Evolutionary conservation across 2,888 invertebrate genomes (phyloP), one percentile per base, ranked within the genome.

Genomic region (Acleris holmiana): DNA sequence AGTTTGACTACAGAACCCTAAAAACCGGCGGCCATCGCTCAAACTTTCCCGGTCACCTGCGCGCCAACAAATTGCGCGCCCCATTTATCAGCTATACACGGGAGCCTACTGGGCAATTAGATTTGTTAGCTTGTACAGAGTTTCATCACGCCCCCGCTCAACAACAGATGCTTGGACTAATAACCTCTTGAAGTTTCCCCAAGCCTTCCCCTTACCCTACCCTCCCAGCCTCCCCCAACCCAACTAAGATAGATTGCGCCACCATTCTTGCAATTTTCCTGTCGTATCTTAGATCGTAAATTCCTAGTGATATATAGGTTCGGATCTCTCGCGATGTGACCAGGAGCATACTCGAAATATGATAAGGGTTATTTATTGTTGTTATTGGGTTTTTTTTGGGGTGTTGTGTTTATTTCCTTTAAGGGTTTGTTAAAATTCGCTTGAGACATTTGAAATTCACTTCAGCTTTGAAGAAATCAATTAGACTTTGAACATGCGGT

Each of bases 241-340:
- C 95, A 95, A 95, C 95, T 94, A 95, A 96, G 96, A 96, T 96
- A 96, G 96, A 96, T 96, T 95, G 95, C 96, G 94, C 95, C 95
- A 95, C 95, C 96, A 96, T 96, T 96, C 96, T 96, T 96, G 96
- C 96, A 96, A 96, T 96, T 96, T 96, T 96, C 96, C 96, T 96
- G 96, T 96, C 96, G 96, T 96, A 96, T 96, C 96, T 96, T 95
- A 94, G 95, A 94, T 95, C 96, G 95, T 96, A 96, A 96, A 96
- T 96, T 95, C 94, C 93, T 93, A 90, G 95, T 96, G 96, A 96
- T 95, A 95, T 96, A 96, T 96, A 94, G 94, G 90, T 91, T 89
- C 76, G 92, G 93, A 93, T 93, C 93, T 91, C 84, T 87, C 90
- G 92, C 92, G 92, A 89, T 89, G 91, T 91, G 89, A 90, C 91